phyloP scores from a whole-genome alignment of 2,113 vertebrate genomes.

The Carassius gibelio region DNA sequence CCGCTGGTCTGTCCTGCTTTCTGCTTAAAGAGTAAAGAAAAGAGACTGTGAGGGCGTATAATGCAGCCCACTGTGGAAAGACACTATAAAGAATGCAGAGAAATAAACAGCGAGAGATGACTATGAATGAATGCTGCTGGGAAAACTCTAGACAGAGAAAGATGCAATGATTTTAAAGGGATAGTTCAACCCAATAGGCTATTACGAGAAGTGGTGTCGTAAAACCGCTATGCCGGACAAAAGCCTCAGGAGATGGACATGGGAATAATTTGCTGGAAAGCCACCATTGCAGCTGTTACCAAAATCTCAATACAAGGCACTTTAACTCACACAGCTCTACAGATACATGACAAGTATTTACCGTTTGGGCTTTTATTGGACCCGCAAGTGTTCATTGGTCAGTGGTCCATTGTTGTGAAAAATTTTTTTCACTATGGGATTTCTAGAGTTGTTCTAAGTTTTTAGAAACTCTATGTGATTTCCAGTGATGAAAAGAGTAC shows the following conservation, averaged over 20 bases:
- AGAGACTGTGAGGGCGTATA: background rate
- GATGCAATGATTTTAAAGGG: background rate
- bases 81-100: background rate
- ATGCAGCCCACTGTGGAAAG: background rate
- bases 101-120: background rate
- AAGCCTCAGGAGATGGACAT: background rate
- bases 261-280: background rate
- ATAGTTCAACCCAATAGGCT: background rate
- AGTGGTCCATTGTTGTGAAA: no score
- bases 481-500: no score
- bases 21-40: slow-evolving; percentile 52
- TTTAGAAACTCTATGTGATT: background rate
- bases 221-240: background rate
- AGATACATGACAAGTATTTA: background rate
- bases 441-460: background rate
- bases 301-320: background rate
- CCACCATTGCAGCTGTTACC: background rate
- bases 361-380: background rate
- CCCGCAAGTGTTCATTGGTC: background rate
- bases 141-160: background rate
- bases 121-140: background rate
- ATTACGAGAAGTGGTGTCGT: background rate
- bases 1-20: slow-evolving; percentile 56
- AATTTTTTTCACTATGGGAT: no score
- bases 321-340: background rate